Evolutionary conservation across 2,888 invertebrate genomes (phyloP).

Genomic region (Sialis lutaria): DNA sequence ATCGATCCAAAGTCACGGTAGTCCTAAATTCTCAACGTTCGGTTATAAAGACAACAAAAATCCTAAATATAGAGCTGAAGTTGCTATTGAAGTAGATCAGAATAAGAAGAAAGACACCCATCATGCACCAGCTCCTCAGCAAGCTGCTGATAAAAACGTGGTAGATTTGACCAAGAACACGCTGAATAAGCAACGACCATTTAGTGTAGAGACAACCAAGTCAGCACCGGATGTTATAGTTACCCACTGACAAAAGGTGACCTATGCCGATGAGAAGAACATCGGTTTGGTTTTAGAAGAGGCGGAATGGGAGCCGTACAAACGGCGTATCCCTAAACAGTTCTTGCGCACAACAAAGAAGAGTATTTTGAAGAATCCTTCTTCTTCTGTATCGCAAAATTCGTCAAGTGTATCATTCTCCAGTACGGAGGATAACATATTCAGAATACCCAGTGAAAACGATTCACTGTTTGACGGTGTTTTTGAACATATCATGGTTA

Average conservation of each 20-base stretch:
- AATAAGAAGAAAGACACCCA: not conserved
- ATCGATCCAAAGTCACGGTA: conserved; percentile 17
- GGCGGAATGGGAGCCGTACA: conserved; percentile 46
- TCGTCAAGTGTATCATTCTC: conserved; percentile 26
- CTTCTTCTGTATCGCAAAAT: conserved; percentile 27
- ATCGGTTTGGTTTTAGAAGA: conserved; percentile 26
- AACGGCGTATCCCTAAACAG: conserved; percentile 34
- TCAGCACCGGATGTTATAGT: conserved; percentile 85
- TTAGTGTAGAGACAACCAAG: conserved; percentile 70
- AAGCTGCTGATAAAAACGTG: not conserved
- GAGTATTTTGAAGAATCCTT: conserved; percentile 23
- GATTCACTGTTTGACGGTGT: not conserved
- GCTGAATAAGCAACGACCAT: conserved; percentile 34
- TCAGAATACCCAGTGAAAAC: conserved; percentile 6
- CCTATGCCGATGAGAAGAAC: conserved; percentile 6
- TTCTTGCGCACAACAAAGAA: conserved; percentile 17
- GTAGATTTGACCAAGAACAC: not conserved
- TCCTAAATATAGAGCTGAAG: conserved; percentile 35
- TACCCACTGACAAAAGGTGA: conserved; percentile 48
- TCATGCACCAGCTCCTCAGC: not conserved
- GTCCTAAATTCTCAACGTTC: conserved; percentile 34
- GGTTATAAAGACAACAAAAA: conserved; percentile 29
- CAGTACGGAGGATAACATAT: conserved; percentile 13
- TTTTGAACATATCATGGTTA: conserved; percentile 1
- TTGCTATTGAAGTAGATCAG: conserved; percentile 37